Percentiles rank a stretch among this genome's conserved stretches.
phyloP scores from a whole-genome alignment of 2,888 invertebrate genomes.

The Cenopis cana region DNA sequence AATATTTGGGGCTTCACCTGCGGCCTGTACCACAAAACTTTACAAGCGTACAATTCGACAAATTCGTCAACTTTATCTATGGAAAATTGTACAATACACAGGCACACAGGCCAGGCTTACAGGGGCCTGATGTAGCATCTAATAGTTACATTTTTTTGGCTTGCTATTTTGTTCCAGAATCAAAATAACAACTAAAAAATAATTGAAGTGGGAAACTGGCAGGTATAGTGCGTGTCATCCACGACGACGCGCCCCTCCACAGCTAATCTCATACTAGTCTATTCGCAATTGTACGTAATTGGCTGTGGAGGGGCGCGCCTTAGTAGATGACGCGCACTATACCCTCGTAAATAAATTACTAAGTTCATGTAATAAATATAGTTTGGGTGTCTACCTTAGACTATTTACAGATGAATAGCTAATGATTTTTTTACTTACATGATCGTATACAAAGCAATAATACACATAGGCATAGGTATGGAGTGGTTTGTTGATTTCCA shows the following conservation, averaged over 20 bases:
- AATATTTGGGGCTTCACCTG: constrained; percentile 16
- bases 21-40: too few species aligned
- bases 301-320: too few species aligned
- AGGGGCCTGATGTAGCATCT: constrained; percentile 11
- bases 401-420: constrained; percentile 23
- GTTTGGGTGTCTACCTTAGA: background rate
- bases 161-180: background rate
- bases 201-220: background rate
- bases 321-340: too few species aligned
- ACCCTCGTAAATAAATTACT: constrained; percentile 13
- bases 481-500: background rate
- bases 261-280: too few species aligned
- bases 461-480: background rate
- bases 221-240: too few species aligned
- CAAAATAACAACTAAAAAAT: background rate
- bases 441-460: constrained; percentile 23
- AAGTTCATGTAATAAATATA: too few species aligned
- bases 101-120: too few species aligned
- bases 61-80: too few species aligned
- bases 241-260: too few species aligned
- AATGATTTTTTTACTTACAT: constrained; percentile 10
- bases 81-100: too few species aligned
- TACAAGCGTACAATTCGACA: too few species aligned
- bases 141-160: background rate
- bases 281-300: too few species aligned